A percentile compares a stretch with the other conserved stretches of the same genome.
Evolutionary conservation across 2,113 vertebrate genomes (phyloP).

Genomic region (Albula goreensis): DNA sequence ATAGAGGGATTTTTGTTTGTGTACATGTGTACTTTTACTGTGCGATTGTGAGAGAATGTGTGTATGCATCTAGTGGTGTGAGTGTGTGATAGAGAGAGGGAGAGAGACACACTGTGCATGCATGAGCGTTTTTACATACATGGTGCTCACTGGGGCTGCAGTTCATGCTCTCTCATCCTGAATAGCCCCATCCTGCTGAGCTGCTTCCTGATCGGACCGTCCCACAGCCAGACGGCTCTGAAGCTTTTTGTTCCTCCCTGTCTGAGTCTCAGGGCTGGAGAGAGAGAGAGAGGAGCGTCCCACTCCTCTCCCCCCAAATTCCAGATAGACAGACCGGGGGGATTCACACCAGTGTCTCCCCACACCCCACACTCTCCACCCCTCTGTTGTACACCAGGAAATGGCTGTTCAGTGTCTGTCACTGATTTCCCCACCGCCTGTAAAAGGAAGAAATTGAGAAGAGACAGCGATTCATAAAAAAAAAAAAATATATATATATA

Average conservation of each 20-base stretch:
- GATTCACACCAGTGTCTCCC: neutral
- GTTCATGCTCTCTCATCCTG: neutral
- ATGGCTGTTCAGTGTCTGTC: neutral
- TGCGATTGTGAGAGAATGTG: too few relatives aligned
- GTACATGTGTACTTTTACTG: too few relatives aligned
- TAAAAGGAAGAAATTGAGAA: too few relatives aligned
- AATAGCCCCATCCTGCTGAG: neutral
- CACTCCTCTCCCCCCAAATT: neutral
- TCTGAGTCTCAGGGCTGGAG: neutral
- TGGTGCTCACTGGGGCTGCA: too few relatives aligned
- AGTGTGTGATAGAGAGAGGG: neutral
- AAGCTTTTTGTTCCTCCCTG: neutral
- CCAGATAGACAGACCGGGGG: neutral
- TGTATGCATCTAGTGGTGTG: neutral
- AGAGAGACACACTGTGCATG: too few relatives aligned
- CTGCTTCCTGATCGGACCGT: too few relatives aligned
- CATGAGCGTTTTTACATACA: too few relatives aligned
- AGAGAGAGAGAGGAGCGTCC: neutral
- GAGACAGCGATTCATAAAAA: too few relatives aligned
- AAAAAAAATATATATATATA: too few relatives aligned
- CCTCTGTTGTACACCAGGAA: neutral
- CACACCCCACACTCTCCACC: neutral
- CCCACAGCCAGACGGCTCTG: neutral
- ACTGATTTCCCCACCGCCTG: too few relatives aligned
- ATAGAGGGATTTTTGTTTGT: too few relatives aligned